Percentiles rank a stretch among this genome's conserved stretches.
phyloP scores from a whole-genome alignment of 2,113 vertebrate genomes.

The Nyctibius bracteatus region DNA sequence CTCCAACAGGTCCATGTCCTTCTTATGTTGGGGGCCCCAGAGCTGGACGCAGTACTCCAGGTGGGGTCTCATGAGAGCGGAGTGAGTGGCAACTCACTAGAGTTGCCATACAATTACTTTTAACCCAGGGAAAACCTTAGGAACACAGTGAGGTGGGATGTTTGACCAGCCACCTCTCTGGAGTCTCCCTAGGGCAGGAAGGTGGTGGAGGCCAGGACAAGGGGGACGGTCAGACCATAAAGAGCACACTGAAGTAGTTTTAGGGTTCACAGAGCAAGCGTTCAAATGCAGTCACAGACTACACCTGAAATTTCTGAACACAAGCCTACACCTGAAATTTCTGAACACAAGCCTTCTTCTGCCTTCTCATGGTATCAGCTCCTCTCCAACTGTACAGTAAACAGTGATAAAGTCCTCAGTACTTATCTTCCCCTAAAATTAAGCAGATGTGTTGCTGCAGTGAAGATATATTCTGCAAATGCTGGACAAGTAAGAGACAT shows the following conservation, averaged over 20 bases:
- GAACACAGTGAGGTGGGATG: not conserved
- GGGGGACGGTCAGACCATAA: rapidly evolving
- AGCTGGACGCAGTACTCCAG: too few species aligned
- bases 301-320: not conserved
- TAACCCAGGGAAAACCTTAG: not conserved
- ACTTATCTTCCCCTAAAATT: not conserved
- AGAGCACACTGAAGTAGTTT: not conserved
- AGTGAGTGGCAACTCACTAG: too few species aligned
- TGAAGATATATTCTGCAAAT: not conserved
- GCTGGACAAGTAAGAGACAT: not conserved
- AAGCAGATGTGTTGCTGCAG: not conserved
- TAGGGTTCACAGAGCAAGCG: not conserved
- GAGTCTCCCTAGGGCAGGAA: not conserved
- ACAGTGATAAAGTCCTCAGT: not conserved
- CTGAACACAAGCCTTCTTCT: not conserved
- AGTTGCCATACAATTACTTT: not conserved
- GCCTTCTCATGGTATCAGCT: not conserved
- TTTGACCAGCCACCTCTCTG: not conserved
- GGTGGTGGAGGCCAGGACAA: not conserved
- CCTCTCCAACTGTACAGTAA: not conserved
- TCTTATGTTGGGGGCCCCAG: too few species aligned
- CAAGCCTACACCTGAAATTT: not conserved
- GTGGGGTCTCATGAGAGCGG: too few species aligned
- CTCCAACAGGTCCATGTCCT: too few species aligned
- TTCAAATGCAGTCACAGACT: not conserved